Conservation (phyloP, 2,888 invertebrate genomes). For the Cremastobaeus sp. region DNA sequence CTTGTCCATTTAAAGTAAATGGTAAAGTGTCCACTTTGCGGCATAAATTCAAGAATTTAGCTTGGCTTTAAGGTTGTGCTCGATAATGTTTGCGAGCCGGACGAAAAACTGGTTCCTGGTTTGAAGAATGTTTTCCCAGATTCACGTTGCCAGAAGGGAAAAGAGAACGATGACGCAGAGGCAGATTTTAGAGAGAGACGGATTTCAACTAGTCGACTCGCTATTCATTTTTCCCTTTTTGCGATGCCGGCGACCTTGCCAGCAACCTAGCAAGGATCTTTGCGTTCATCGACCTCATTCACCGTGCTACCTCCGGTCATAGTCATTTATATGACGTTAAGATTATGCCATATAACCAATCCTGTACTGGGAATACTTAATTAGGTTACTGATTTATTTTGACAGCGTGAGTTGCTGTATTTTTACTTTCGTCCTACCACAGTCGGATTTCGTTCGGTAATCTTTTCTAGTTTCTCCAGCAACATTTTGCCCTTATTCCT, state of each 20-base stretch:
- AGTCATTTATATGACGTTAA: slow-evolving; percentile 56
- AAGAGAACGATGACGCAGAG: slow-evolving; percentile 48
- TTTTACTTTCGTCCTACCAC: slow-evolving; percentile 32
- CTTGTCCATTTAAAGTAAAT: slow-evolving; percentile 31
- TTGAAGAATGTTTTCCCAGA: slow-evolving; percentile 68
- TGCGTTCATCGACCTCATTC: slow-evolving; percentile 72
- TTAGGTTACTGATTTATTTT: slow-evolving; percentile 49
- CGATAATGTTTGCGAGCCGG: slow-evolving; percentile 49
- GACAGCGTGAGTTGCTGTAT: slow-evolving; percentile 41
- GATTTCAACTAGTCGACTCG: slow-evolving; percentile 39
- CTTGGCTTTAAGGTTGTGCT: slow-evolving; percentile 36
- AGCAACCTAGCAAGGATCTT: slow-evolving; percentile 72
- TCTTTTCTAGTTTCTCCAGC: slow-evolving; percentile 31
- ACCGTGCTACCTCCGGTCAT: slow-evolving; percentile 60
- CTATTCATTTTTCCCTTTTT: slow-evolving; percentile 69
- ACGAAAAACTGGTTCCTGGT: slow-evolving; percentile 71
- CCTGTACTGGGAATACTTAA: slow-evolving; percentile 46
- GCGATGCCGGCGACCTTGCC: slow-evolving; percentile 59
- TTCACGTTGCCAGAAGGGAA: slow-evolving; percentile 53
- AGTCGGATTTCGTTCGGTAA: slow-evolving; percentile 41
- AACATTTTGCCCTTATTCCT: slow-evolving; percentile 24
- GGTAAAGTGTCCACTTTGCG: slow-evolving; percentile 42
- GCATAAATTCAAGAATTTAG: slow-evolving; percentile 49
- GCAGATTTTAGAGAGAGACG: slow-evolving; percentile 42
- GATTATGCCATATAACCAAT: slow-evolving; percentile 56